These are phyloP conservation scores for Amazona vittata DNA, from an alignment of 2,113 vertebrate species.

Conservation along the genomic window DNA sequence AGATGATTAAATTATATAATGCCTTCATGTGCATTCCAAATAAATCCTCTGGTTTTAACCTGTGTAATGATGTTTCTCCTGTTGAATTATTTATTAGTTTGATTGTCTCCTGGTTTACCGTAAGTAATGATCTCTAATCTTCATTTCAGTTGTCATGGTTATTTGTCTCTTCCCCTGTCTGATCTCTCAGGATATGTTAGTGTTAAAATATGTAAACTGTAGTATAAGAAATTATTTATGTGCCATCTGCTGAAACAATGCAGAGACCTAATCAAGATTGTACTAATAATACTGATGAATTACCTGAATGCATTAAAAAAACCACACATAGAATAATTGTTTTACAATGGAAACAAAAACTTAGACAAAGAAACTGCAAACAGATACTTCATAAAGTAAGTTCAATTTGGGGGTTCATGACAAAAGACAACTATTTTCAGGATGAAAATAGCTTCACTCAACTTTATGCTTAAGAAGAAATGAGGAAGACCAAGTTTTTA, in stretches of 20 bases:
- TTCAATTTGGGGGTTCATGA: not conserved
- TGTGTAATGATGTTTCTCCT: not conserved
- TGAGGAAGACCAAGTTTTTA: not conserved
- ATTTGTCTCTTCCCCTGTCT: not conserved
- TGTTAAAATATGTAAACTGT: not conserved
- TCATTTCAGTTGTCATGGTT: not conserved
- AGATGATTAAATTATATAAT: not conserved
- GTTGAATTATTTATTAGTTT: not conserved
- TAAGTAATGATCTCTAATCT: not conserved
- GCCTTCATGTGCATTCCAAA: not conserved
- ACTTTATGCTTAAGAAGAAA: not conserved
- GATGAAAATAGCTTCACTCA: not conserved
- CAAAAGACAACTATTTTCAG: not conserved
- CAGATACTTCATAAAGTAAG: not conserved
- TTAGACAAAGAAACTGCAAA: not conserved
- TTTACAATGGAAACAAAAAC: not conserved
- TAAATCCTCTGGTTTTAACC: not conserved
- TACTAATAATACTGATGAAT: not conserved
- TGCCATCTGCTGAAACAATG: not conserved
- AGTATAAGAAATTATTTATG: not conserved
- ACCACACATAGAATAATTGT: not conserved
- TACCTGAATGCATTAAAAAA: not conserved
- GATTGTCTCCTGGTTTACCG: not conserved
- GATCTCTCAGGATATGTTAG: not conserved
- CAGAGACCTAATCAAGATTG: not conserved